Evolutionary conservation across 2,113 vertebrate species (phyloP).

Genomic region (Petrocephalus zakoni): DNA sequence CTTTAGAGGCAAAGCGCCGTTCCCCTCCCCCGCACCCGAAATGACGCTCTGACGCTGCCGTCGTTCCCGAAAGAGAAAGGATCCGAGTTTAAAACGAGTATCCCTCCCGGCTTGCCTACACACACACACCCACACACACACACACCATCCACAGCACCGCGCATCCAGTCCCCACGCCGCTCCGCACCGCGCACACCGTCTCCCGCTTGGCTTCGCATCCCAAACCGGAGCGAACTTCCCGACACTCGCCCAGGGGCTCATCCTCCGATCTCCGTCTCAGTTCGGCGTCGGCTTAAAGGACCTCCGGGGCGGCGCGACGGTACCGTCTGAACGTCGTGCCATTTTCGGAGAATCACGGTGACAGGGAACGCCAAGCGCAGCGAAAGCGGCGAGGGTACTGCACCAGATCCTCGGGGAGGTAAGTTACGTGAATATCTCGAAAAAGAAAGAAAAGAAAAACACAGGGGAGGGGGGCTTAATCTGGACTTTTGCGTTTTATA

Average conservation of each 20-base stretch:
- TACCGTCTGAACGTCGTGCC: background rate
- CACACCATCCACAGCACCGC: background rate
- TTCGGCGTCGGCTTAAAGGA: background rate
- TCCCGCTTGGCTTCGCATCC: background rate
- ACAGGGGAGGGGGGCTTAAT: background rate
- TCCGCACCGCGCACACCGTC: background rate
- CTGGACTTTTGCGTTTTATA: background rate
- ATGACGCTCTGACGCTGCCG: background rate
- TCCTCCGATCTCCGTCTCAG: background rate
- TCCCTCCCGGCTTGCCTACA: background rate
- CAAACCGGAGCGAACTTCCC: background rate
- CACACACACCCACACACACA: background rate
- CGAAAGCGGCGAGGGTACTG: background rate
- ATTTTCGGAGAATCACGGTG: background rate
- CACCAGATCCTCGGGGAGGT: background rate
- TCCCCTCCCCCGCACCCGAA: constrained; percentile 12
- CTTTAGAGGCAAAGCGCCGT: background rate
- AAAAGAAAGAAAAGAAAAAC: background rate
- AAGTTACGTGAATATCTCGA: background rate
- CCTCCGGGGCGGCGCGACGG: background rate
- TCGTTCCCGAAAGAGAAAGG: constrained; percentile 8
- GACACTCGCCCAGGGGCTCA: too few species aligned
- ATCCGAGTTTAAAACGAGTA: constrained; percentile 6
- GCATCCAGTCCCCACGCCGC: background rate
- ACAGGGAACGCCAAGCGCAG: background rate